Evolutionary conservation across 2,888 invertebrate genomes (phyloP).

Genomic region (Aleiodes leptofemur): DNA sequence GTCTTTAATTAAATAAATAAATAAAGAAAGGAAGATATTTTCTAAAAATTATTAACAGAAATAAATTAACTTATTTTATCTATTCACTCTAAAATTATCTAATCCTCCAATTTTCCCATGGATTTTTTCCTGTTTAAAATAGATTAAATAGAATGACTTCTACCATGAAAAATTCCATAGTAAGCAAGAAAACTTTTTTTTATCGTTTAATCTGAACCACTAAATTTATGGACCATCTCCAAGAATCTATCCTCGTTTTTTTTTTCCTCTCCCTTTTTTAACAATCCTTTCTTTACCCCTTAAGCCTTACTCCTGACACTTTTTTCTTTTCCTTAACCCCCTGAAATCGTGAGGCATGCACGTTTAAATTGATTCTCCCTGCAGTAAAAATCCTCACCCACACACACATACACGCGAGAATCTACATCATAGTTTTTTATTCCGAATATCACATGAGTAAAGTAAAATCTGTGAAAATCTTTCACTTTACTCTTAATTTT

Average conservation of each 20-base stretch:
- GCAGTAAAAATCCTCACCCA: slow-evolving; percentile 6
- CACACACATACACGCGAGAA: neutral
- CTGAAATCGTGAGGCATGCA: slow-evolving; percentile 25
- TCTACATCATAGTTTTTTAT: slow-evolving; percentile 4
- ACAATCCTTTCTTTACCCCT: slow-evolving; percentile 17
- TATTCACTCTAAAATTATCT: no score
- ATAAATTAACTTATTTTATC: no score
- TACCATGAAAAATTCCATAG: slow-evolving; percentile 10
- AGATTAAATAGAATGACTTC: neutral
- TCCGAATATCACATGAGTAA: neutral
- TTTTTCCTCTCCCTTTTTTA: neutral
- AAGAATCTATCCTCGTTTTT: neutral
- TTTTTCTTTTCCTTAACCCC: slow-evolving; percentile 38
- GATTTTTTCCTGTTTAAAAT: slow-evolving; percentile 9
- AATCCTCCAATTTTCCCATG: slow-evolving; percentile 12
- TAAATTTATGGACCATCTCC: slow-evolving; percentile 52
- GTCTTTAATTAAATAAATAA: no score
- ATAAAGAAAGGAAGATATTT: no score
- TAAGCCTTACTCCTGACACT: slow-evolving; percentile 36
- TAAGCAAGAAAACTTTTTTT: slow-evolving; percentile 48
- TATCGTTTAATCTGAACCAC: slow-evolving; percentile 49
- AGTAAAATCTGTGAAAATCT: slow-evolving; percentile 8
- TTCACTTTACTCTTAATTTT: neutral
- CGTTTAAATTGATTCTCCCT: slow-evolving; percentile 29
- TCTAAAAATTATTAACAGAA: no score